Base-by-base conservation (phyloP, 2,888 invertebrate species). In the Volucella zonaria region DNA sequence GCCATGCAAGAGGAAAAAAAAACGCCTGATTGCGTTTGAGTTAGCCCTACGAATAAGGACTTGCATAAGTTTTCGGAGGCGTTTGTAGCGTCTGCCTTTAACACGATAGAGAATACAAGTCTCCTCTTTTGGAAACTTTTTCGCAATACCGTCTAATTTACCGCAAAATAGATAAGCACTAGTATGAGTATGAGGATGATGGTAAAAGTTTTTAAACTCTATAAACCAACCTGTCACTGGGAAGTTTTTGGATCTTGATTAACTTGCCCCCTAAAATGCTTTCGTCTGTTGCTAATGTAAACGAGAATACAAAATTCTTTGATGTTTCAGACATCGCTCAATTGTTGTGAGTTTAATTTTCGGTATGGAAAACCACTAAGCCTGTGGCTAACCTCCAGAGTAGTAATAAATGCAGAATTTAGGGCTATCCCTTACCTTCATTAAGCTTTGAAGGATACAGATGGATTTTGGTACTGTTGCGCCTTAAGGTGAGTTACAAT, bases 201-300 rank as follows among this genome's bases (percentile, higher is more conserved):
- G 68, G 47, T 15, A 45, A 68, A 68, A 56, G 45, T 58, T 56
- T 54, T 15, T 2, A 45, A 61, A 61, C 10, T 43, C 18, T 8
- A 43, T 43, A 31, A 43, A 31, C 42, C 43, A 14, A 54, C 12
- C n/a, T 51, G 45, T 59, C 71, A 42, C 14, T 14, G 58, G 31
- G 9, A 51, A 54, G 23, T 61, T 31, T 15, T 3, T 14, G 9
- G 14, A 38, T 14, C 51, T 42, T 59, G 70, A 59, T 71, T 56
- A 43, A 43, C n/a, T 54, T 70, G 23, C 15, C 58, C 43, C 15
- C 8, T 4, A 42, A 67, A 75, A 58, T 43, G 66, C 59, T 45
- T 61, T 76, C 76, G 59, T 52, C 76, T 76, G 76, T 76, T 76
- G 68, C 61, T 68, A 68, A 68, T 61, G 45, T 14, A 18, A 62